Conservation (phyloP, 2,797 vertebrate species). For the Sitta carolinensis region DNA sequence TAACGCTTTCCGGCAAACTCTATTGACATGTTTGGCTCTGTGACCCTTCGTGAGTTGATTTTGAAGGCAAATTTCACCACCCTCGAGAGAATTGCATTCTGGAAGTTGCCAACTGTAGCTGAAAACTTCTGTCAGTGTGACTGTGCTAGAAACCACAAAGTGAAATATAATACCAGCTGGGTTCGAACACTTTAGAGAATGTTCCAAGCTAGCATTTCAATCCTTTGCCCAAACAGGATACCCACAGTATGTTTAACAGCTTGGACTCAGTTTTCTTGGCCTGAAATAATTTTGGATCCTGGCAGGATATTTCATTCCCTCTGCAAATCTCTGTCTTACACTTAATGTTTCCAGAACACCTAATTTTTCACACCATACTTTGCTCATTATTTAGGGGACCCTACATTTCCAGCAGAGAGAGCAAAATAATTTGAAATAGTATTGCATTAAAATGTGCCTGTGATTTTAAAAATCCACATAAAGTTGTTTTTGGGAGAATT, state of each 20-base stretch:
- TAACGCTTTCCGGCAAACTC: background rate
- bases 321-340: conserved; percentile 27
- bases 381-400: background rate
- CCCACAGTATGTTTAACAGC: conserved; percentile 1
- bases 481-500: background rate
- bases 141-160: conserved; percentile 3
- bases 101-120: background rate
- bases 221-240: conserved; percentile 12
- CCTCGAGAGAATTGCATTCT: background rate
- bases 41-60: background rate
- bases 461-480: background rate
- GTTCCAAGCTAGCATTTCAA: background rate
- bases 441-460: background rate
- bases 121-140: conserved; percentile 3
- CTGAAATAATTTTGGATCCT: conserved; percentile 10
- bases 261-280: conserved; percentile 18
- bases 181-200: background rate
- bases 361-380: background rate
- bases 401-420: background rate
- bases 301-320: conserved; percentile 13
- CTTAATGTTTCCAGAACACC: conserved; percentile 14
- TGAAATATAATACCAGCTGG: conserved; percentile 21
- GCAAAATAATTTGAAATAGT: background rate
- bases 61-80: background rate
- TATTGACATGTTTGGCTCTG: background rate